A percentile compares a stretch with the other conserved stretches of the same genome.
phyloP scores from a whole-genome alignment of 2,888 invertebrate genomes.

The Hirtodrosophila cameraria region DNA sequence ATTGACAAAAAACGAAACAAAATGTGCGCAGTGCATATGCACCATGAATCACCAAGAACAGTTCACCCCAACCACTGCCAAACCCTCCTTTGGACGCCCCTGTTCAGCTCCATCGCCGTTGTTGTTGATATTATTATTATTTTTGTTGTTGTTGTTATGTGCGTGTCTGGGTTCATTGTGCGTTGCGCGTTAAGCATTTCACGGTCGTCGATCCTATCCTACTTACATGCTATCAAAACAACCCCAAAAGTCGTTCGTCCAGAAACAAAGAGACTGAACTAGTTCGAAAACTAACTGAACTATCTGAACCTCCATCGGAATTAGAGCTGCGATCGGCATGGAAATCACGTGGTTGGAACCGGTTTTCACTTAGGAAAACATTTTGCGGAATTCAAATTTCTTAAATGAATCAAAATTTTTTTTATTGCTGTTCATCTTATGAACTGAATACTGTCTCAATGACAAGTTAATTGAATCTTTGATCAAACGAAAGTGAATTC shows the following conservation, averaged over 20 bases:
- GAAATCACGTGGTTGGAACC: too few relatives aligned
- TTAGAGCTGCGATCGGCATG: too few relatives aligned
- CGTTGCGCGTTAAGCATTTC: constrained; percentile 70
- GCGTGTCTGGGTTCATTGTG: constrained; percentile 72
- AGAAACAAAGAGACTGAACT: constrained; percentile 38
- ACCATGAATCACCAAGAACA: constrained; percentile 49
- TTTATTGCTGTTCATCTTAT: too few relatives aligned
- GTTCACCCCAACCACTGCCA: not conserved
- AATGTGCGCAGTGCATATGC: constrained; percentile 62
- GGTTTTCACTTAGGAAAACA: too few relatives aligned
- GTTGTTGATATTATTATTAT: constrained; percentile 10
- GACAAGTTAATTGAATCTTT: too few relatives aligned
- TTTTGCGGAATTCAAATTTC: too few relatives aligned
- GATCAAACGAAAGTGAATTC: too few relatives aligned
- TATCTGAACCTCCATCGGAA: not conserved
- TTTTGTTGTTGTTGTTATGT: constrained; percentile 37
- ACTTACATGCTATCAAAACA: constrained; percentile 52
- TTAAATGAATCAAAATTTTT: too few relatives aligned
- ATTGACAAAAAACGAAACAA: too few relatives aligned
- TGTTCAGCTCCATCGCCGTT: constrained; percentile 6
- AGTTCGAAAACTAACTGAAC: constrained; percentile 4
- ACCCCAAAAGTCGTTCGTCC: constrained; percentile 55
- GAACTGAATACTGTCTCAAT: too few relatives aligned
- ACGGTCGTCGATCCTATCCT: constrained; percentile 81
- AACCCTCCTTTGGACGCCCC: not conserved